Evolutionary conservation across 1,140 invertebrate species (phyloP).

Genomic region (Aphaenogaster rudis): DNA sequence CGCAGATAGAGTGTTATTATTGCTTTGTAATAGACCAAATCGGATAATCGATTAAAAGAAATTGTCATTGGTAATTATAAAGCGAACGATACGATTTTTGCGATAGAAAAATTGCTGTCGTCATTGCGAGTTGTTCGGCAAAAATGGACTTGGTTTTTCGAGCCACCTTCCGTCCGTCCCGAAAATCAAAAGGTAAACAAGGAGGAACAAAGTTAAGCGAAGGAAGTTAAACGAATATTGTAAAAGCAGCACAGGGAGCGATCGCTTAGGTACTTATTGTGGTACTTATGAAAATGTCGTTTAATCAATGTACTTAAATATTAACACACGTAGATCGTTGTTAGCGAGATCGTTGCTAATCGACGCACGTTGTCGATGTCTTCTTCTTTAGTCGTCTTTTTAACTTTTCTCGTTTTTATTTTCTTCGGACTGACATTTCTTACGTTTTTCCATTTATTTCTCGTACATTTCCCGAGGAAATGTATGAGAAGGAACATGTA

Average conservation of each 20-base stretch:
- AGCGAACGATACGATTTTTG: neutral
- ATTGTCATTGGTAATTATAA: constrained; percentile 16
- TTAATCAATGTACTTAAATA: constrained; percentile 78
- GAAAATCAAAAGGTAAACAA: constrained; percentile 75
- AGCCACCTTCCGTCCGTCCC: constrained; percentile 77
- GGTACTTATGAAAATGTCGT: constrained; percentile 63
- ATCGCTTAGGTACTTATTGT: constrained; percentile 65
- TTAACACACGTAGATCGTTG: constrained; percentile 64
- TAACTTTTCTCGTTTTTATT: constrained; percentile 37
- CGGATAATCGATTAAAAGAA: neutral
- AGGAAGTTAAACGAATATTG: constrained; percentile 44
- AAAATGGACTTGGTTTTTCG: constrained; percentile 66
- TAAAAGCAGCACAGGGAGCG: constrained; percentile 45
- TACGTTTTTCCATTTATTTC: constrained; percentile 2
- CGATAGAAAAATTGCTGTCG: neutral
- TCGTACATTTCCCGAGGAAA: neutral
- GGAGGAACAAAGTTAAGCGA: constrained; percentile 43
- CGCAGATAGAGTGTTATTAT: neutral
- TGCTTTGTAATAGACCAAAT: constrained; percentile 30
- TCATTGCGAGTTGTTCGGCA: constrained; percentile 57
- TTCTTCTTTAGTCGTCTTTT: constrained; percentile 1
- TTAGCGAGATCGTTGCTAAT: constrained; percentile 38
- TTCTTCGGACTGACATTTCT: constrained; percentile 28
- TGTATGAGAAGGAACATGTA: neutral
- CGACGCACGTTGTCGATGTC: constrained; percentile 20